phyloP scores from a whole-genome alignment of 2,113 vertebrate species.

The Calyptommatus sinebrachiatus region DNA sequence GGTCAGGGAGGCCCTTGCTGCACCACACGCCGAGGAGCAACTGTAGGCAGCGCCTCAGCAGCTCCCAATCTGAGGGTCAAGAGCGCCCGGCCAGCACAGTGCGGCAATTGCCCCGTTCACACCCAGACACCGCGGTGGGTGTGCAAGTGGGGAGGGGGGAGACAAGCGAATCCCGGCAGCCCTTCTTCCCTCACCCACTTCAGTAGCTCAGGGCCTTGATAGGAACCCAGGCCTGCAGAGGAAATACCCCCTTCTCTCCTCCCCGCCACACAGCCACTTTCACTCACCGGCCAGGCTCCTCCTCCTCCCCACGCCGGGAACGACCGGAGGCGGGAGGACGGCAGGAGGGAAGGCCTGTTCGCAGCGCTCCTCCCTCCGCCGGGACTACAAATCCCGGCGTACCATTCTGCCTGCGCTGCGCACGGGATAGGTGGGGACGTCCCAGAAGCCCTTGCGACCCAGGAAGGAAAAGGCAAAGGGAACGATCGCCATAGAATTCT shows the following conservation, averaged over 20 bases:
- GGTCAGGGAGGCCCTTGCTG: too few species aligned
- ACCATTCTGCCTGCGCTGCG: neutral
- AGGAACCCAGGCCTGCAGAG: neutral
- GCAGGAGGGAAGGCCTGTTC: neutral
- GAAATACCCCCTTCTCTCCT: neutral
- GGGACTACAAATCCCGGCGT: constrained; percentile 13
- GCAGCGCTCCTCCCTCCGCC: neutral
- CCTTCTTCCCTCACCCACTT: neutral
- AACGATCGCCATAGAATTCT: too few species aligned
- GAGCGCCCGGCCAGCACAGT: too few species aligned
- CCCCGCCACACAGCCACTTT: constrained; percentile 9
- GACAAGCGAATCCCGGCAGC: neutral
- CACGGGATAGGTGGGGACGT: neutral
- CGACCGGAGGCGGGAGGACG: constrained; percentile 16
- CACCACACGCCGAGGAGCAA: too few species aligned
- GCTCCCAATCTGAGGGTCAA: neutral
- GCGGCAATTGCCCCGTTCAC: neutral
- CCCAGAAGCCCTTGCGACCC: neutral
- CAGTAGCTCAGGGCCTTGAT: too few species aligned
- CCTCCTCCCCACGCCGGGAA: constrained; percentile 30
- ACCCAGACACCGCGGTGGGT: neutral
- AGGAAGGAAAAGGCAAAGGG: neutral
- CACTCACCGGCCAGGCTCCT: constrained; percentile 22
- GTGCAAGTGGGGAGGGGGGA: too few species aligned
- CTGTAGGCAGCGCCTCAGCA: too few species aligned